Percentiles rank a stretch among this genome's conserved stretches.
Evolutionary conservation across 2,888 invertebrate species (phyloP).

Genomic region (Drosophila parthenogenetica): DNA sequence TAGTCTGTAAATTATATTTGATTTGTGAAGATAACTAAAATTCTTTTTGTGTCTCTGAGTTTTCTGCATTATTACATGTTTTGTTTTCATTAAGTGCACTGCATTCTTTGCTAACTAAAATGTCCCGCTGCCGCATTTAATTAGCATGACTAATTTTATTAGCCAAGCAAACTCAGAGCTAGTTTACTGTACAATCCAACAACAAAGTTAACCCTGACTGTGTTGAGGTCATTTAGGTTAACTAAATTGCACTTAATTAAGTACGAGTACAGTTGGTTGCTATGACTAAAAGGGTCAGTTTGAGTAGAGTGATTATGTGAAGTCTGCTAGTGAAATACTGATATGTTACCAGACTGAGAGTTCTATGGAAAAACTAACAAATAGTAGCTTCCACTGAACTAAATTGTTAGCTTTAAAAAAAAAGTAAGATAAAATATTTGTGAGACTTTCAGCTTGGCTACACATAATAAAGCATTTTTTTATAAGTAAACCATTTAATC

Average conservation of each 20-base stretch:
- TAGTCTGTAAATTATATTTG: too few species aligned
- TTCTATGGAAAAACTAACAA: too few species aligned
- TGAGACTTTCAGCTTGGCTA: too few species aligned
- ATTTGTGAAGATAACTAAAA: too few species aligned
- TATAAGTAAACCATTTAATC: too few species aligned
- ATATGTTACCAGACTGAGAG: too few species aligned
- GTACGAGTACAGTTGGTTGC: background rate
- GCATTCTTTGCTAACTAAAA: background rate
- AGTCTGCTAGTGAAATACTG: background rate
- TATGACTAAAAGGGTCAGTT: background rate
- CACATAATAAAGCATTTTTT: too few species aligned
- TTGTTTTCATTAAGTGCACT: background rate
- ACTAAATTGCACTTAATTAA: slow-evolving; percentile 20
- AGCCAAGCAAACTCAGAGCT: background rate
- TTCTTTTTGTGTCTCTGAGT: background rate
- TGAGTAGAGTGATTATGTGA: background rate
- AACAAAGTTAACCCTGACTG: background rate
- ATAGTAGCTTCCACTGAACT: too few species aligned
- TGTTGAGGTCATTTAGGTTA: background rate
- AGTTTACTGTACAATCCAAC: background rate
- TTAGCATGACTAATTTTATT: slow-evolving; percentile 14
- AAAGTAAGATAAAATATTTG: too few species aligned
- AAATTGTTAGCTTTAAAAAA: too few species aligned
- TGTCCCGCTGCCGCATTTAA: slow-evolving; percentile 2
- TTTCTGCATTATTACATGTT: background rate